Evolutionary conservation across 2,888 invertebrate genomes (phyloP).

Genomic region (Ariolimax columbianus): DNA sequence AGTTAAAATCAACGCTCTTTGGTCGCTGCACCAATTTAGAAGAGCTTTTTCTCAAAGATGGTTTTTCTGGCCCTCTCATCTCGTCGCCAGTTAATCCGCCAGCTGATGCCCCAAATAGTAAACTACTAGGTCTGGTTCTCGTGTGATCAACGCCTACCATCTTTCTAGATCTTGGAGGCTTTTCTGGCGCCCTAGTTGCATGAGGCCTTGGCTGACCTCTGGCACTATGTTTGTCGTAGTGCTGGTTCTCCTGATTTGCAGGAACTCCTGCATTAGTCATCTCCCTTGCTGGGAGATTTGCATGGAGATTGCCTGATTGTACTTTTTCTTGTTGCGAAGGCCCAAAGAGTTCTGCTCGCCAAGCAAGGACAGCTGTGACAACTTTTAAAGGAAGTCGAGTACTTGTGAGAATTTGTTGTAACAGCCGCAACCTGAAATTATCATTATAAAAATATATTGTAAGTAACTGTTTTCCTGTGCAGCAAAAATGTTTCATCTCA

Average conservation of each 20-base stretch:
- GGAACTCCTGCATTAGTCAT: background rate
- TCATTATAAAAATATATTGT: background rate
- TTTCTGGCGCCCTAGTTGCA: slow-evolving; percentile 3
- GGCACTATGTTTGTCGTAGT: background rate
- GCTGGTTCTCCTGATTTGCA: background rate
- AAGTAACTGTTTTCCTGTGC: too few relatives aligned
- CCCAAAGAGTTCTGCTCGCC: slow-evolving; percentile 53
- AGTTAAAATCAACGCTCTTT: slow-evolving; percentile 50
- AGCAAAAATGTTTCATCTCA: too few relatives aligned
- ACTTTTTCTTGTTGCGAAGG: background rate
- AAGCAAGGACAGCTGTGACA: slow-evolving; percentile 51
- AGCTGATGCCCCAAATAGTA: background rate
- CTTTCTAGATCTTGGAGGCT: slow-evolving; percentile 13
- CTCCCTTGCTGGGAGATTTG: background rate
- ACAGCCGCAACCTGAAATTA: slow-evolving; percentile 54
- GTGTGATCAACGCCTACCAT: background rate
- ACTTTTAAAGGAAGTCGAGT: slow-evolving; percentile 55
- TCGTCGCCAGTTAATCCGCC: background rate
- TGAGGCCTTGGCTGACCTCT: background rate
- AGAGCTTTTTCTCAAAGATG: background rate
- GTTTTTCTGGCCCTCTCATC: background rate
- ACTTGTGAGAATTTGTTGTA: slow-evolving; percentile 56
- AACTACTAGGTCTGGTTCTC: background rate
- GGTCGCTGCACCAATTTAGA: background rate
- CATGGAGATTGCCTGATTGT: background rate